phyloP scores from a whole-genome alignment of 1,140 invertebrate genomes.

The Phymorhynchus buccinoides region DNA sequence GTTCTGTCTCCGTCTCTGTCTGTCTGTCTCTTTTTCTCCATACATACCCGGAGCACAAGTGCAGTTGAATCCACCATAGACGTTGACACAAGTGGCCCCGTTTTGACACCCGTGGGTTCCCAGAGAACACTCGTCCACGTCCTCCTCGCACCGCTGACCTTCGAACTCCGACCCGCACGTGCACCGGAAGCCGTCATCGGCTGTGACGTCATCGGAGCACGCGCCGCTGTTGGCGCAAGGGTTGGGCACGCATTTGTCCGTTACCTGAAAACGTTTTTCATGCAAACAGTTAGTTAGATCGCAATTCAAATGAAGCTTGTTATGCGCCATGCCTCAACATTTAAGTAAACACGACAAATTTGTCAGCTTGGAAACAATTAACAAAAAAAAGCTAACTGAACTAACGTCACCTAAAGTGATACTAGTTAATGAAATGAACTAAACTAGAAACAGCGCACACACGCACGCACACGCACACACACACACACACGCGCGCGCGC shows the following conservation, averaged over 20 bases:
- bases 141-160: constrained; percentile 65
- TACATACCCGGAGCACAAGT: constrained; percentile 39
- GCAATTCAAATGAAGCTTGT: too few species aligned
- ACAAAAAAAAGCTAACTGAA: too few species aligned
- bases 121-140: constrained; percentile 66
- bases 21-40: background rate
- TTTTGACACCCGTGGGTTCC: constrained; percentile 60
- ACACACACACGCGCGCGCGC: background rate
- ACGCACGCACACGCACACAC: background rate
- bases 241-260: constrained; percentile 75
- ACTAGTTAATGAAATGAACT: too few species aligned
- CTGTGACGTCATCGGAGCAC: constrained; percentile 80
- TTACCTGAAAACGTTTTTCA: too few species aligned
- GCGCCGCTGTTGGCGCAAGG: constrained; percentile 88
- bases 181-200: constrained; percentile 77
- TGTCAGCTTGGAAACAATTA: too few species aligned
- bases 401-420: too few species aligned
- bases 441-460: too few species aligned
- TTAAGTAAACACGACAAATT: too few species aligned
- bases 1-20: background rate
- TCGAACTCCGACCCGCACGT: constrained; percentile 81
- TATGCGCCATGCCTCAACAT: too few species aligned
- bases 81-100: constrained; percentile 58
- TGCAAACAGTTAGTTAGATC: too few species aligned
- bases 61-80: constrained; percentile 26